phyloP scores from a whole-genome alignment of 2,797 vertebrate genomes.

The Linurgus olivaceus region DNA sequence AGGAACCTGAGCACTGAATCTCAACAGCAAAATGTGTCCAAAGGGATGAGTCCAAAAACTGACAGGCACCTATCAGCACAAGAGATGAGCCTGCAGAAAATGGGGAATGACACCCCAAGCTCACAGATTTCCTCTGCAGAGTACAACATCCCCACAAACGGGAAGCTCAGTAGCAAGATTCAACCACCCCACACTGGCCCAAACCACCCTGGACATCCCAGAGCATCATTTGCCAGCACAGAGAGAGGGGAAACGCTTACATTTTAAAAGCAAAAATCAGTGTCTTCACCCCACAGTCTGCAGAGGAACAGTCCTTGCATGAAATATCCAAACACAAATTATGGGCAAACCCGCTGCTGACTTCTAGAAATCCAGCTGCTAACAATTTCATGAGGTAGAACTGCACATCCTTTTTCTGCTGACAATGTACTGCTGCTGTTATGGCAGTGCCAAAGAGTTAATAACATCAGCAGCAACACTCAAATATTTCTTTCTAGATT shows the following conservation, averaged over 20 bases:
- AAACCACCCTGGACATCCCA: neutral
- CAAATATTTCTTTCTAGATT: neutral
- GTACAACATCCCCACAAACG: neutral
- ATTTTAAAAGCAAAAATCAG: neutral
- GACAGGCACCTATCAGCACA: neutral
- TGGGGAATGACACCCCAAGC: neutral
- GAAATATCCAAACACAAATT: neutral
- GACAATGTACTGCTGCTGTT: neutral
- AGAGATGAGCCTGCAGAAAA: neutral
- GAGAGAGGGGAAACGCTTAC: neutral
- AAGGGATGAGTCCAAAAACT: neutral
- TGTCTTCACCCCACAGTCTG: neutral
- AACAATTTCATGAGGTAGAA: neutral
- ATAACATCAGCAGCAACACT: neutral
- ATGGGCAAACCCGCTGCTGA: neutral
- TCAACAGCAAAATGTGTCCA: neutral
- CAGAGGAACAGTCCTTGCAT: neutral
- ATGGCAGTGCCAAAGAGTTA: slow-evolving; percentile 3
- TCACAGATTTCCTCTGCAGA: neutral
- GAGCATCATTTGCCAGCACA: neutral
- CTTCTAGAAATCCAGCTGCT: slow-evolving; percentile 14
- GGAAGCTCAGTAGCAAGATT: neutral
- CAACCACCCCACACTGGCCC: neutral
- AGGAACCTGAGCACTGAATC: neutral
- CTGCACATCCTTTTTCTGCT: neutral